A percentile compares a stretch with the other conserved stretches of the same genome.
Conservation (phyloP, 2,888 invertebrate species). For the Luperina testacea region DNA sequence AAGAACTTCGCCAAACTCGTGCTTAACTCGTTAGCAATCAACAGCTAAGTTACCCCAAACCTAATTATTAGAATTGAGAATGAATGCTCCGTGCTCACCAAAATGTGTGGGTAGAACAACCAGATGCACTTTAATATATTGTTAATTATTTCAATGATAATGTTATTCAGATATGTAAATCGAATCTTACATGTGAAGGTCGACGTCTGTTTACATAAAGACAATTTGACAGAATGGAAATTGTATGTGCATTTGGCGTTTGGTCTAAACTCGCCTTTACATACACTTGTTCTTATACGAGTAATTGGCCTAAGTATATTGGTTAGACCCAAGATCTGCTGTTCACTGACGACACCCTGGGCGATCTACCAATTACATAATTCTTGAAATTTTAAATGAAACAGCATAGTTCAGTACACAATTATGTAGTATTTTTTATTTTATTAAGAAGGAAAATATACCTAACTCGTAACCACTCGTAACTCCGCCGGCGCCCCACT, state of each 20-base stretch:
- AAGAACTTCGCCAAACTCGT: background rate
- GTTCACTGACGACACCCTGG: too few relatives aligned
- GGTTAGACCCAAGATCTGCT: too few relatives aligned
- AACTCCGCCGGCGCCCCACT: too few relatives aligned
- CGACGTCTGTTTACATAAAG: background rate
- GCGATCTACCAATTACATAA: too few relatives aligned
- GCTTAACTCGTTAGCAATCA: background rate
- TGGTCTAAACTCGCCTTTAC: too few relatives aligned
- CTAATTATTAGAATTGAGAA: too few relatives aligned
- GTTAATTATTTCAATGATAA: background rate
- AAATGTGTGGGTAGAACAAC: too few relatives aligned
- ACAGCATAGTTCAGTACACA: too few relatives aligned
- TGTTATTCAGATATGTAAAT: background rate
- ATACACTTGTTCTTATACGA: background rate
- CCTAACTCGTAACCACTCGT: too few relatives aligned
- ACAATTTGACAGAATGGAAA: background rate
- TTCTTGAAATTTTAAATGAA: too few relatives aligned
- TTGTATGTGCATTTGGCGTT: background rate
- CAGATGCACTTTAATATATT: background rate
- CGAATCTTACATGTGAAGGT: background rate
- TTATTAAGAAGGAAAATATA: too few relatives aligned
- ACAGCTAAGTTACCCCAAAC: background rate
- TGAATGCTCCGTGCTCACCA: background rate
- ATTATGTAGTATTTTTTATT: too few relatives aligned
- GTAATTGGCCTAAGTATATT: background rate